Base-by-base conservation (phyloP, 2,888 invertebrate genomes). In the Yponomeuta plumbellus region DNA sequence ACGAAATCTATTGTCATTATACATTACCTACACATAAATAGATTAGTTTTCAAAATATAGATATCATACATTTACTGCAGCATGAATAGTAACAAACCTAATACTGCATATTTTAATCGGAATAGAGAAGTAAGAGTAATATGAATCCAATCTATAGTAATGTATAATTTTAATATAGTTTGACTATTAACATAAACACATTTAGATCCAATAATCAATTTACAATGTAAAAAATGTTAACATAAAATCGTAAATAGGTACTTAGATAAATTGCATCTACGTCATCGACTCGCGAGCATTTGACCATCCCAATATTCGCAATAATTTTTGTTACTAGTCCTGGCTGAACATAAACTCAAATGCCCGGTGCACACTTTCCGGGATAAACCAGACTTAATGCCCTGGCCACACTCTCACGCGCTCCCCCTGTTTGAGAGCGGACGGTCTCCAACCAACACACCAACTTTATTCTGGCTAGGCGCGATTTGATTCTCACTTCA, bases 41-140 rank as follows among this genome's bases (percentile, higher is more conserved):
- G 44, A 17, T 13, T 52, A 52, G 44, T 64, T 64, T 64, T 44
- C 20, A 64, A 64, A 64, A 64, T 64, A 64, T 64, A 64, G 23
- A 26, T 39, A 26, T 21, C 26, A 64, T 64, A 64, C 64, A 64
- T 17, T 64, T n/a, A 62, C 62, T 23, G 64, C 64, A 64, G 64
- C 23, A n/a, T 10, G 44, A 40, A 44, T 39, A 17, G 34, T n/a
- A 34, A 61, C 17, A 26, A 34, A 61, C 39, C 34, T 20, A 62
- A 62, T 20, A 34, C 34, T 34, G 39, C 34, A 62, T 39, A 20
- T 39, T n/a, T n/a, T 34, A 11, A 8, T 34, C 59, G 13, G 21
- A 59, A 59, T 22, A 22, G 13, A 22, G 23, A 59, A 58, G 34
- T 17, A 34, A 62, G 26, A 39, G 10, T 3, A 59, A 59, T 6